A percentile compares a stretch with the other conserved stretches of the same genome.
phyloP scores from a whole-genome alignment of 2,113 vertebrate species.

The Holacanthus passer region DNA sequence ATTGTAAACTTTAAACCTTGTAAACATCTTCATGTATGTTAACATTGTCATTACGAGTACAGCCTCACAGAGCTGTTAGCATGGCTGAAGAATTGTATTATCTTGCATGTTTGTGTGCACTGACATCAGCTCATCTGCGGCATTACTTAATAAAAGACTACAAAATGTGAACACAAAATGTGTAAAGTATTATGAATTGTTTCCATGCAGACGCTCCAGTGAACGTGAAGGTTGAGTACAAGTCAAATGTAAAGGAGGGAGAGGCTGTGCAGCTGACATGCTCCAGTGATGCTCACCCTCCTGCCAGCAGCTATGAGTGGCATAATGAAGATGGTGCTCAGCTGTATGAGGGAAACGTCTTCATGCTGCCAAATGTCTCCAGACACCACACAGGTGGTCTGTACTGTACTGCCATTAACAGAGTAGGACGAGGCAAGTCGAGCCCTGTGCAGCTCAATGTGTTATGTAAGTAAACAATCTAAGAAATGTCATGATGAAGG shows the following conservation, averaged over 20 bases:
- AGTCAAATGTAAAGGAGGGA: slow-evolving; percentile 65
- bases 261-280: slow-evolving; percentile 64
- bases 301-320: slow-evolving; percentile 68
- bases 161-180: not conserved
- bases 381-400: slow-evolving; percentile 58
- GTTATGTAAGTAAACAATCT: slow-evolving; percentile 64
- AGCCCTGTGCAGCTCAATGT: slow-evolving; percentile 55
- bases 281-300: slow-evolving; percentile 73
- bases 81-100: not conserved
- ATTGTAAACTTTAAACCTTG: not conserved
- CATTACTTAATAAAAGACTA: not conserved
- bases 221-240: slow-evolving; percentile 55
- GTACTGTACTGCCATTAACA: slow-evolving; percentile 76
- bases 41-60: not conserved
- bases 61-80: not conserved
- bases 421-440: slow-evolving; percentile 58
- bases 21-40: not conserved
- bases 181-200: not conserved
- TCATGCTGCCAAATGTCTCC: slow-evolving; percentile 60
- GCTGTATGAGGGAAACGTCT: slow-evolving; percentile 31
- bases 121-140: not conserved
- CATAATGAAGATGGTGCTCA: slow-evolving; percentile 20
- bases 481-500: not conserved
- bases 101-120: not conserved
- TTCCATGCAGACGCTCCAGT: slow-evolving; percentile 70